Evolutionary conservation across 2,888 invertebrate genomes (phyloP).

Genomic region (Andrena bucephala): DNA sequence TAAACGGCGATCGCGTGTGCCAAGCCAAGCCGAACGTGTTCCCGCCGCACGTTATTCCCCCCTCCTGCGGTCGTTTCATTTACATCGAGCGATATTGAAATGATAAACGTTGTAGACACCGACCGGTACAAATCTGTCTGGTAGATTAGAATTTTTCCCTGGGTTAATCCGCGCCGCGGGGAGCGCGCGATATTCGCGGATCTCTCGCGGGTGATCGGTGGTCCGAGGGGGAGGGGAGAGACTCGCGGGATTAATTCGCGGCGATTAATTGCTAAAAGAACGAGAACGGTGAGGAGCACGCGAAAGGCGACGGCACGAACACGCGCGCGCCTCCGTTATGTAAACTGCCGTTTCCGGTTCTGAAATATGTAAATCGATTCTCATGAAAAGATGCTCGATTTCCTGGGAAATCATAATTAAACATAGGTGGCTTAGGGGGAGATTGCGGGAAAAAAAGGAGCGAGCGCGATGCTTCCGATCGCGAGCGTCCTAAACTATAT

Average conservation of each 20-base stretch:
- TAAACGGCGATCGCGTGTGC: constrained; percentile 50
- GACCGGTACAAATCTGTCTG: constrained; percentile 12
- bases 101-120: constrained; percentile 1
- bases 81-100: constrained; percentile 29
- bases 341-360: constrained; percentile 14
- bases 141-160: constrained; percentile 25
- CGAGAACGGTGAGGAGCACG: background rate
- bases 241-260: background rate
- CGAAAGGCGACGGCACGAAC: constrained; percentile 10
- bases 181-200: constrained; percentile 8
- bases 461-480: constrained; percentile 11
- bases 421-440: background rate
- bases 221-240: background rate
- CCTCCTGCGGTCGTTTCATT: constrained; percentile 25
- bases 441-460: background rate
- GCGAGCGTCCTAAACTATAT: constrained; percentile 68
- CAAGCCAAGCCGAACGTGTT: constrained; percentile 22
- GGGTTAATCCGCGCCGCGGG: background rate
- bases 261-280: background rate
- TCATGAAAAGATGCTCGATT: background rate
- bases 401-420: background rate
- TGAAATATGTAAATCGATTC: constrained; percentile 20
- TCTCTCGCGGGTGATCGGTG: background rate
- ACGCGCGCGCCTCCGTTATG: constrained; percentile 16
- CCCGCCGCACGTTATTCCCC: background rate